These are phyloP conservation scores for Acanthacorydalis orientalis DNA, from an alignment of 2,888 invertebrate genomes.

Conservation along the genomic window DNA sequence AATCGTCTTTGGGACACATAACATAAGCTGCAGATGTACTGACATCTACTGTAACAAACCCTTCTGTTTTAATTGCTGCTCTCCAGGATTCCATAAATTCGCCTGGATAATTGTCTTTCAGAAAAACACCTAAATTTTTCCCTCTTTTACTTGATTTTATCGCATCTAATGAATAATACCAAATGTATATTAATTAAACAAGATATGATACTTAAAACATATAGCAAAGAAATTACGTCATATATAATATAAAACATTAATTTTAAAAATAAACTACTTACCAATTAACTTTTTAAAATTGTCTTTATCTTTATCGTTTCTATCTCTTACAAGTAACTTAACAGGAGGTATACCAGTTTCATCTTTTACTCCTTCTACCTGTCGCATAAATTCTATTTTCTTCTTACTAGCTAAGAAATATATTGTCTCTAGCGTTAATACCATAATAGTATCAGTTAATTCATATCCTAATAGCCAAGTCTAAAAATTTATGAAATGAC, in stretches of 20 bases:
- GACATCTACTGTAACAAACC: conserved; percentile 75
- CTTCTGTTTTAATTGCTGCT: conserved; percentile 52
- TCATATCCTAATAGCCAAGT: conserved; percentile 97
- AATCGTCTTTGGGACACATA: conserved; percentile 89
- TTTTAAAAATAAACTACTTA: conserved; percentile 25
- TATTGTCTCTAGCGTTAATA: conserved; percentile 71
- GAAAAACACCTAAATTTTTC: conserved; percentile 74
- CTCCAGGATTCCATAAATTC: conserved; percentile 90
- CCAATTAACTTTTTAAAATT: conserved; percentile 58
- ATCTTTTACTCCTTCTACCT: conserved; percentile 72
- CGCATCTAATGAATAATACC: conserved; percentile 27
- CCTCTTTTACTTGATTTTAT: conserved; percentile 81
- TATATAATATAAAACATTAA: no score
- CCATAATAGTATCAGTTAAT: conserved; percentile 86
- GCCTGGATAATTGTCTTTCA: conserved; percentile 86
- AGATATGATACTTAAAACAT: no score
- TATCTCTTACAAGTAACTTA: conserved; percentile 75
- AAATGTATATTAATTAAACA: no score
- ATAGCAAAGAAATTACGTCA: no score
- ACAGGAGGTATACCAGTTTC: conserved; percentile 65
- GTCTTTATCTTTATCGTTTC: conserved; percentile 81
- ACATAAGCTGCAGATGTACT: conserved; percentile 69
- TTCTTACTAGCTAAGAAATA: conserved; percentile 92
- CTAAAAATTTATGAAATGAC: conserved; percentile 25
- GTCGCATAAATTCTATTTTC: conserved; percentile 90